These are phyloP conservation scores for Athene noctua DNA, from an alignment of 2,113 vertebrate species.

Conservation along the genomic window DNA sequence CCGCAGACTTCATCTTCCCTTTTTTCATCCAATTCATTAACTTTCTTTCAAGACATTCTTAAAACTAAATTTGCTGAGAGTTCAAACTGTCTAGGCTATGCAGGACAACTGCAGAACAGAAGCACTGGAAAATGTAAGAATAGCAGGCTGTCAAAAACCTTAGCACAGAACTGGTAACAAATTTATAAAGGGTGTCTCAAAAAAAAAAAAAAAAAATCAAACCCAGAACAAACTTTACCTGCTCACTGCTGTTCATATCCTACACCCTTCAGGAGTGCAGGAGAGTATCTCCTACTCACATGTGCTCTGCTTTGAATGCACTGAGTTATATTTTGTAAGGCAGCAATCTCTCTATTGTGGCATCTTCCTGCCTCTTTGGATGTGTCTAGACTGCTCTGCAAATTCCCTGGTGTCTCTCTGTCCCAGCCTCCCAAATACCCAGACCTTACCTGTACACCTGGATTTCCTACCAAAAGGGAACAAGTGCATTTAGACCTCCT, in stretches of 20 bases:
- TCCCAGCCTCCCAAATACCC: neutral
- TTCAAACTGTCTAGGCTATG: neutral
- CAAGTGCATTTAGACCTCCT: neutral
- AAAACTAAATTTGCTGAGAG: neutral
- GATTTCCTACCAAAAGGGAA: neutral
- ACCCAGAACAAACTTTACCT: neutral
- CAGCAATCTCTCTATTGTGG: neutral
- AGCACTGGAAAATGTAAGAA: neutral
- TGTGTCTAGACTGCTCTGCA: neutral
- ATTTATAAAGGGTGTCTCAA: neutral
- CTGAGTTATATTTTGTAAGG: neutral
- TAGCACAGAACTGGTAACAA: neutral
- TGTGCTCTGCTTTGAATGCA: neutral
- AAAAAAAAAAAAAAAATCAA: neutral
- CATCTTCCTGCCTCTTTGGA: neutral
- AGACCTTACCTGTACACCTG: neutral
- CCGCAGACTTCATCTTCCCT: neutral
- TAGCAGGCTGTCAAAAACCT: neutral
- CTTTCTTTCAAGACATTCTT: neutral
- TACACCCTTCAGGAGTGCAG: neutral
- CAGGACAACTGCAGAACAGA: neutral
- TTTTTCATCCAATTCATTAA: neutral
- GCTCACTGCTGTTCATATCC: neutral
- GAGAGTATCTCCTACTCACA: neutral
- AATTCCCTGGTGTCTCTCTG: accelerated